These are phyloP conservation scores for Leucoraja ocellata DNA, from an alignment of 2,797 vertebrate species.

Conservation along the genomic window DNA sequence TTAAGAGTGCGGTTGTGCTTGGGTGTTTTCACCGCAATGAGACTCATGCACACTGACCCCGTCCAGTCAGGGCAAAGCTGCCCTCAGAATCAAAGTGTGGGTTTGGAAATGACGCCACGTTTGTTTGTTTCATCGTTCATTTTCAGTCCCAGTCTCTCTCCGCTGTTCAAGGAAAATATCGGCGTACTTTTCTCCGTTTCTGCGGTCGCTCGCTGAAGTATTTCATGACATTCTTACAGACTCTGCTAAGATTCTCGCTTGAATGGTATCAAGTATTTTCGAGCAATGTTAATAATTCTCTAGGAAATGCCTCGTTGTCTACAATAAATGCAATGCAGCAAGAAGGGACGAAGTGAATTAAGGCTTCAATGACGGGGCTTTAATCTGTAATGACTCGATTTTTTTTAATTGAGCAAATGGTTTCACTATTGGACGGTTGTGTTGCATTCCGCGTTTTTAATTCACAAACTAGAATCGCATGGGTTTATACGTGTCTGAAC, in stretches of 20 bases:
- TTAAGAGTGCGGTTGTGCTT: neutral
- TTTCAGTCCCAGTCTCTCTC: neutral
- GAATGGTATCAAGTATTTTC: neutral
- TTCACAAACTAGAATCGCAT: neutral
- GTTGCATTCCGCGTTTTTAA: neutral
- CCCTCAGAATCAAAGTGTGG: neutral
- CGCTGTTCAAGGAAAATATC: neutral
- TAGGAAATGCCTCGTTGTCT: neutral
- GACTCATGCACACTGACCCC: neutral
- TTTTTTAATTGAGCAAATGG: neutral
- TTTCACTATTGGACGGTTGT: neutral
- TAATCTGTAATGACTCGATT: neutral
- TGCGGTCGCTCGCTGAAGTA: neutral
- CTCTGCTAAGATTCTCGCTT: neutral
- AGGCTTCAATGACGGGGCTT: neutral
- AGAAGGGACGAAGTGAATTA: neutral
- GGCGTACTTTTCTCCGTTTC: neutral
- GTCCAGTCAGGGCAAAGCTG: neutral
- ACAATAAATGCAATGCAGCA: neutral
- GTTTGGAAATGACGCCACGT: neutral
- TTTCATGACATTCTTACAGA: neutral
- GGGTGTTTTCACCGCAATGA: neutral
- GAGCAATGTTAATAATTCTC: neutral
- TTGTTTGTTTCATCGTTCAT: neutral
- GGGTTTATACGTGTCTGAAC: neutral